Evolutionary conservation across 1,140 invertebrate species (phyloP).

Genomic region (Plodia interpunctella): DNA sequence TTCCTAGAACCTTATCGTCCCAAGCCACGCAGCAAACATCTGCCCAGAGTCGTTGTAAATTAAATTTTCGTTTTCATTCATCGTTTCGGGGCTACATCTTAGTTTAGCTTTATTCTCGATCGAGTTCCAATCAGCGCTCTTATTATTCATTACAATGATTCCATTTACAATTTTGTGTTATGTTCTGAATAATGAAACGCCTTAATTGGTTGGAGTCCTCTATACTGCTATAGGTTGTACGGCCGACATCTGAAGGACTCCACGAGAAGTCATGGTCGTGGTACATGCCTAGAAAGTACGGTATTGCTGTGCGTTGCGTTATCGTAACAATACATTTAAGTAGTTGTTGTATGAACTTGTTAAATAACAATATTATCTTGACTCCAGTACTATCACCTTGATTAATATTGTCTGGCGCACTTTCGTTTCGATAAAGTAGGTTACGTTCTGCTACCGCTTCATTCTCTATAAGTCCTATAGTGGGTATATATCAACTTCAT

Average conservation of each 20-base stretch:
- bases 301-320: background rate
- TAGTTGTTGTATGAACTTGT: background rate
- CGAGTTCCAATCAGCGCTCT: background rate
- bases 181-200: background rate
- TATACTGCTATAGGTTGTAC: background rate
- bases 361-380: background rate
- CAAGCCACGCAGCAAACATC: too few relatives aligned
- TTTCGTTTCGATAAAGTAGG: constrained; percentile 3
- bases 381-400: background rate
- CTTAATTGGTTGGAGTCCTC: background rate
- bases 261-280: background rate
- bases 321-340: background rate
- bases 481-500: background rate
- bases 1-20: too few relatives aligned
- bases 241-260: background rate
- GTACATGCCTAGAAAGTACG: constrained; percentile 4
- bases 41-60: background rate
- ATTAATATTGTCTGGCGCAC: background rate
- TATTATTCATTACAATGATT: background rate
- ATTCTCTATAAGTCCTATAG: background rate
- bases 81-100: constrained; percentile 1
- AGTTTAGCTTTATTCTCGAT: background rate
- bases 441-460: background rate
- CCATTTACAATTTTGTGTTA: constrained; percentile 1
- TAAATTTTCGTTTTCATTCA: background rate